phyloP scores from a whole-genome alignment of 2,797 vertebrate genomes.

The Pantherophis vulpinus region DNA sequence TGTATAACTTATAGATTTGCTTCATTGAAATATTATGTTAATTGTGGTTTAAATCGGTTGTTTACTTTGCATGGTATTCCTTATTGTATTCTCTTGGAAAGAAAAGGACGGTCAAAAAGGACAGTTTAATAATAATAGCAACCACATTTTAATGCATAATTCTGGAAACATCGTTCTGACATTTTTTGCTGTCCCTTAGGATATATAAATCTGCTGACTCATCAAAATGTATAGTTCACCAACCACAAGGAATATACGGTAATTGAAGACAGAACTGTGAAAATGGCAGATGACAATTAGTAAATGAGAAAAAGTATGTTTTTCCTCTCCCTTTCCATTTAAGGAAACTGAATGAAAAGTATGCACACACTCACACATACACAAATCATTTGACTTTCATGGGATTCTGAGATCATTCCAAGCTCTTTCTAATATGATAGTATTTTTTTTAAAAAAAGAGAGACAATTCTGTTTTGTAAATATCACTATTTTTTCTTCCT shows the following conservation, averaged over 20 bases:
- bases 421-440: background rate
- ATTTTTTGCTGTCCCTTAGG: background rate
- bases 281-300: background rate
- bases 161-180: background rate
- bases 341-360: conserved; percentile 4
- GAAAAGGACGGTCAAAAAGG: background rate
- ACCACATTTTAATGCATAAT: background rate
- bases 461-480: conserved; percentile 9
- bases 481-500: background rate
- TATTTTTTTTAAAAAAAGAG: conserved; percentile 3
- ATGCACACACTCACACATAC: fast-evolving
- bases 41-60: background rate
- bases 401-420: conserved; percentile 13
- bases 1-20: background rate
- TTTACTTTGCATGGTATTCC: background rate
- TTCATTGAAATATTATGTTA: background rate
- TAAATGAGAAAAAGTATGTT: fast-evolving
- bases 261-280: conserved; percentile 1
- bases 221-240: background rate
- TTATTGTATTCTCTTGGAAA: background rate
- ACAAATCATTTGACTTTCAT: conserved; percentile 13
- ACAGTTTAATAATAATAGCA: background rate
- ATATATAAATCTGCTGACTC: background rate
- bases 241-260: background rate
- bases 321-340: background rate